Percentiles rank a stretch among this genome's conserved stretches.
Evolutionary conservation across 2,113 vertebrate genomes (phyloP).

Genomic region (Antechinus flavipes): DNA sequence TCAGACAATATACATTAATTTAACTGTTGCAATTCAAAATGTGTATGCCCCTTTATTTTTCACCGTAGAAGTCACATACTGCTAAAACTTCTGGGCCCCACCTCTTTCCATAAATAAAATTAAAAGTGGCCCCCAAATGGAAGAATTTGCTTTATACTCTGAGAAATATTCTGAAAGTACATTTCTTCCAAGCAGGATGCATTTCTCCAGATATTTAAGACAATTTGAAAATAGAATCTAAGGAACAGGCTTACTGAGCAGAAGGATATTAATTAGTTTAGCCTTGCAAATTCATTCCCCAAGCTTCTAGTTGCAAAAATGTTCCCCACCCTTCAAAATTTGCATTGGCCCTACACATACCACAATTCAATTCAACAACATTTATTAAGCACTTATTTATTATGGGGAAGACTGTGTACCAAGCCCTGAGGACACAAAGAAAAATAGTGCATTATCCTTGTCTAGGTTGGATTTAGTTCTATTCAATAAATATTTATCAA

Average conservation of each 20-base stretch:
- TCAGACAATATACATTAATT: neutral
- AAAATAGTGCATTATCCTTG: neutral
- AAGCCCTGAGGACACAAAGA: neutral
- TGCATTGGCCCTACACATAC: neutral
- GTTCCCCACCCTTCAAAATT: constrained; percentile 1
- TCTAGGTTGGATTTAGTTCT: neutral
- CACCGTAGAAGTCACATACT: neutral
- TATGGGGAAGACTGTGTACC: neutral
- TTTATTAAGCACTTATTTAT: neutral
- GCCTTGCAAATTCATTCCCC: constrained; percentile 1
- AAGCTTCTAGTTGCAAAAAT: neutral
- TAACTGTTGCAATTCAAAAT: neutral
- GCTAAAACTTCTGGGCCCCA: neutral
- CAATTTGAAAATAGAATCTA: neutral
- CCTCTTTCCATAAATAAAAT: neutral
- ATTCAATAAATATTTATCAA: neutral
- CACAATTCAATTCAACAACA: neutral
- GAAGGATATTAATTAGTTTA: constrained; percentile 6
- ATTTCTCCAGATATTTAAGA: constrained; percentile 7
- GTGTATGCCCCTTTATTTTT: neutral
- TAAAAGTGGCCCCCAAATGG: neutral
- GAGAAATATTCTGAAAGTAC: neutral
- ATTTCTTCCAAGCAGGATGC: neutral
- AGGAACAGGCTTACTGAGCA: neutral
- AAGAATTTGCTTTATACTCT: neutral